Evolutionary conservation across 2,113 vertebrate genomes (phyloP).

Genomic region (Oreotragus oreotragus): DNA sequence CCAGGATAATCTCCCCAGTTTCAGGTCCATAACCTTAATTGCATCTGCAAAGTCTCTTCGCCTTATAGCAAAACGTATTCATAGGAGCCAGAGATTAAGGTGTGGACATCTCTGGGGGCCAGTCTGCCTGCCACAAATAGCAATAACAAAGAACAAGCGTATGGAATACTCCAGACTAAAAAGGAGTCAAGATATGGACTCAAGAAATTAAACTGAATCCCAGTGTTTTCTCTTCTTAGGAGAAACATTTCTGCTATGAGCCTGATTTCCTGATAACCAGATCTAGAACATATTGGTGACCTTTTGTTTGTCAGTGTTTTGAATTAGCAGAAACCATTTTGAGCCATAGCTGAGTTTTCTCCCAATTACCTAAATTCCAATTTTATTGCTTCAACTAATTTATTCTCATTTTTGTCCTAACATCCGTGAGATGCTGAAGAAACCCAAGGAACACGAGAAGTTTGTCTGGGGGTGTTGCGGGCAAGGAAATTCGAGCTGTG

Average conservation of each 20-base stretch:
- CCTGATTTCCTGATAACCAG: neutral
- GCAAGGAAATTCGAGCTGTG: neutral
- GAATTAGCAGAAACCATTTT: neutral
- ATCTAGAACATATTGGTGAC: neutral
- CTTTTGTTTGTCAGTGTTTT: neutral
- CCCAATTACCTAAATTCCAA: neutral
- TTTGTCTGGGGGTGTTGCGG: neutral
- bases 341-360: neutral
- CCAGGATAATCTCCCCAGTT: neutral
- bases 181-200: neutral
- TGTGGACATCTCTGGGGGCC: neutral
- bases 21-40: neutral
- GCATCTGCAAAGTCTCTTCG: neutral
- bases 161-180: neutral
- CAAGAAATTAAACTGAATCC: neutral
- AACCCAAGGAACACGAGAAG: conserved; percentile 1
- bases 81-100: neutral
- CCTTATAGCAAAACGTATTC: neutral
- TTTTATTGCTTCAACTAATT: neutral
- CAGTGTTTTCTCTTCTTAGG: neutral
- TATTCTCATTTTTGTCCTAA: conserved; percentile 31
- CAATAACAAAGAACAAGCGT: neutral
- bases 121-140: neutral
- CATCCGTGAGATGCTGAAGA: conserved; percentile 6
- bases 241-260: neutral